Conservation (phyloP, 2,113 vertebrate species). For the Cyanistes caeruleus region DNA sequence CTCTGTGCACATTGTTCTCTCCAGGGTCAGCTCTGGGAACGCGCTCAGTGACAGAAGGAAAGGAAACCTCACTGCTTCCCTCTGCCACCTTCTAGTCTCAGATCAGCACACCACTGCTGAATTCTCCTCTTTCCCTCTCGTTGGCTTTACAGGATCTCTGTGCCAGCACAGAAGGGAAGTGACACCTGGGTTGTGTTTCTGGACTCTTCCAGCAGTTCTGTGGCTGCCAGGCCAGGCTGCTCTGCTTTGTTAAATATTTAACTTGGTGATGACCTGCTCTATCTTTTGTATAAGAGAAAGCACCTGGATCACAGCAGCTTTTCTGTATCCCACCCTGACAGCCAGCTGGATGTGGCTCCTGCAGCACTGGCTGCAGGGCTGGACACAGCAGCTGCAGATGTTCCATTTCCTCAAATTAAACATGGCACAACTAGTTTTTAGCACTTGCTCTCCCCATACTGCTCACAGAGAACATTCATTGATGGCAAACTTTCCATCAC, state of each 20-base stretch:
- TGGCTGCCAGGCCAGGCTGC: background rate
- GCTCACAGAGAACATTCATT: background rate
- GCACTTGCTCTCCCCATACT: background rate
- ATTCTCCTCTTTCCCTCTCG: background rate
- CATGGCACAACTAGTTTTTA: background rate
- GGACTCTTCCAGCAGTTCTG: background rate
- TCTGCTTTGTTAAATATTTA: background rate
- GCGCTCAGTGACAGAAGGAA: slow-evolving; percentile 20
- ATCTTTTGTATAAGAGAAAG: background rate
- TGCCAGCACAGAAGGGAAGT: background rate
- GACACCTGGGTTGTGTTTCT: background rate
- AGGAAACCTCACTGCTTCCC: background rate
- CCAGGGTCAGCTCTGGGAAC: background rate
- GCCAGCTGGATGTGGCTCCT: background rate
- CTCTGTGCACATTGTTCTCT: background rate
- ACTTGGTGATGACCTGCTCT: background rate
- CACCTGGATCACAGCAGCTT: background rate
- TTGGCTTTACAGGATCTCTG: background rate
- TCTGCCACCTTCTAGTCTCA: background rate
- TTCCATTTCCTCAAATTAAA: background rate
- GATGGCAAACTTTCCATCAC: background rate
- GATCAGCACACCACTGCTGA: background rate
- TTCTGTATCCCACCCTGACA: background rate
- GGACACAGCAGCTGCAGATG: background rate
- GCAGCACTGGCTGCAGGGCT: background rate